phyloP scores from a whole-genome alignment of 2,113 vertebrate genomes.

The Amblyornis subalaris region DNA sequence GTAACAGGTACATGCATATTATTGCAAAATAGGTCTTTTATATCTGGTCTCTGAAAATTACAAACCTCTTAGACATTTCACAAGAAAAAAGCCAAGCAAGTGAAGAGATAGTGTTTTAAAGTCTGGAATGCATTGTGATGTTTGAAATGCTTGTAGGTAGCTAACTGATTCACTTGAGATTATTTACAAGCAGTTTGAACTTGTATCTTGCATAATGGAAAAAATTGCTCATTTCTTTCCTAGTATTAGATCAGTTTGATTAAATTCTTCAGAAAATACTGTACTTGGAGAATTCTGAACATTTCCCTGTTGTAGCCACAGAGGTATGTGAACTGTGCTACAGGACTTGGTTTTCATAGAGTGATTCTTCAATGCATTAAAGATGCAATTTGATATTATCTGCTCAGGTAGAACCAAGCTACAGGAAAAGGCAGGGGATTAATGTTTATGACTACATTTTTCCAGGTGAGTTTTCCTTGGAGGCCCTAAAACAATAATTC shows the following conservation, averaged over 20 bases:
- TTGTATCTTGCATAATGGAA: background rate
- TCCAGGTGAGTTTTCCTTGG: background rate
- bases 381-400: background rate
- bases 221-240: background rate
- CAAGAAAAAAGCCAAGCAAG: background rate
- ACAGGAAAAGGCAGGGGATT: background rate
- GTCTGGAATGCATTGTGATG: background rate
- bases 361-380: background rate
- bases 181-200: background rate
- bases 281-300: background rate
- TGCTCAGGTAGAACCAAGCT: background rate
- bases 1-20: background rate
- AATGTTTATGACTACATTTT: background rate
- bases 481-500: background rate
- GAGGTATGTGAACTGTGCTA: background rate
- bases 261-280: background rate
- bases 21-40: background rate
- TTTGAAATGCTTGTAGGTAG: background rate
- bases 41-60: fast-evolving
- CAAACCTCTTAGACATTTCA: background rate
- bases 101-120: background rate
- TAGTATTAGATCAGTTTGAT: background rate
- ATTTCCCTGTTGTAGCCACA: background rate
- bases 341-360: background rate
- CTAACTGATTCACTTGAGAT: background rate